These are phyloP conservation scores for Chrysochloris asiatica DNA, from an alignment of 2,113 vertebrate genomes.

Conservation along the genomic window DNA sequence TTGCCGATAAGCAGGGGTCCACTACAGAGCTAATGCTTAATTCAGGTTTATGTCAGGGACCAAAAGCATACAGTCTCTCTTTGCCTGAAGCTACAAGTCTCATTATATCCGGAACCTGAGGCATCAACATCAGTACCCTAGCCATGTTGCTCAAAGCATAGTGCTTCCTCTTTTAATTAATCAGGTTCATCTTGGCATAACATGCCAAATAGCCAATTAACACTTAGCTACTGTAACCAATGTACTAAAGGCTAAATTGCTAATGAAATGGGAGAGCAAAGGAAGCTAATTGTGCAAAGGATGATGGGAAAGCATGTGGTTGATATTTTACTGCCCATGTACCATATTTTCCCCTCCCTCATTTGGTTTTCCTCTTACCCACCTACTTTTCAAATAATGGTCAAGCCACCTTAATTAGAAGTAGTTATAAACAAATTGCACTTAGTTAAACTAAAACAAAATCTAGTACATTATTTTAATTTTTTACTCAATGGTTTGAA, in stretches of 20 bases:
- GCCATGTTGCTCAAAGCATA: slow-evolving; percentile 78
- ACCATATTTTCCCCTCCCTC: not conserved
- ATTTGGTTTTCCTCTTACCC: slow-evolving; percentile 27
- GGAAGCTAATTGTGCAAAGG: slow-evolving; percentile 57
- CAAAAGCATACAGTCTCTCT: slow-evolving; percentile 81
- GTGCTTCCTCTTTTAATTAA: slow-evolving; percentile 87
- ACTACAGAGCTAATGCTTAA: slow-evolving; percentile 87
- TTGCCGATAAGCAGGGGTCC: slow-evolving; percentile 93
- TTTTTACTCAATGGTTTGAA: slow-evolving; percentile 67
- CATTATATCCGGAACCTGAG: slow-evolving; percentile 87
- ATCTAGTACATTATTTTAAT: slow-evolving; percentile 70
- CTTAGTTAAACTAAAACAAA: slow-evolving; percentile 49
- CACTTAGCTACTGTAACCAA: slow-evolving; percentile 85
- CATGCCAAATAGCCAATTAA: slow-evolving; percentile 88
- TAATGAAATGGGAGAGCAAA: slow-evolving; percentile 69
- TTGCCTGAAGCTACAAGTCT: slow-evolving; percentile 90
- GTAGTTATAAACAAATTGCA: slow-evolving; percentile 51
- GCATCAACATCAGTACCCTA: slow-evolving; percentile 83
- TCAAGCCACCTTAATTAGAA: slow-evolving; percentile 60
- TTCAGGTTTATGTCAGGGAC: slow-evolving; percentile 82
- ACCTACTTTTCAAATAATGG: slow-evolving; percentile 71
- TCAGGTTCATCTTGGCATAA: slow-evolving; percentile 85
- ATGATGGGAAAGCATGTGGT: slow-evolving; percentile 35
- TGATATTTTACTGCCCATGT: not conserved
- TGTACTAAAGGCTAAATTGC: slow-evolving; percentile 79